Evolutionary conservation across 2,888 invertebrate species (phyloP).

Genomic region (Nephrotoma appendiculata): DNA sequence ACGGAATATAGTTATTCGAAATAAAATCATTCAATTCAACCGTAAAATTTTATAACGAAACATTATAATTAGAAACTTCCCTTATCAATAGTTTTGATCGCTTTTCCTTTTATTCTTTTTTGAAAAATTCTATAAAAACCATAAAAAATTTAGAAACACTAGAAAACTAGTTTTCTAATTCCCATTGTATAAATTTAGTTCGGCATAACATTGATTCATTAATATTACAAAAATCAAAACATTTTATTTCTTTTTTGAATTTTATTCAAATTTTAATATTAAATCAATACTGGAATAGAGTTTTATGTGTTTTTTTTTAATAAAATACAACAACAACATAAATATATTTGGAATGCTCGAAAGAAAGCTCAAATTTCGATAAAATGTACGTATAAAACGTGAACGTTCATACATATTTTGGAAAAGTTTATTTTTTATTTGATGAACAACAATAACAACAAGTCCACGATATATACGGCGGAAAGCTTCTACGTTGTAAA

Average conservation of each 20-base stretch:
- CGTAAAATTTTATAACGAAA: not conserved
- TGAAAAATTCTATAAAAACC: not conserved
- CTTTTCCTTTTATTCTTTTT: not conserved
- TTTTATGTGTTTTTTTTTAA: not conserved
- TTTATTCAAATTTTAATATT: not conserved
- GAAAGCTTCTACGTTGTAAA: not conserved
- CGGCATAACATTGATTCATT: not conserved
- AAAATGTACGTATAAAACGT: not conserved
- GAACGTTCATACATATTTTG: not conserved
- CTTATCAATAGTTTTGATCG: not conserved
- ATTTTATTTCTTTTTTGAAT: not conserved
- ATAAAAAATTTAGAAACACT: not conserved
- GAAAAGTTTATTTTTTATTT: not conserved
- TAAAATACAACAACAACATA: not conserved
- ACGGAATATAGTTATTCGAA: not conserved
- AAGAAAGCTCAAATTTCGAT: not conserved
- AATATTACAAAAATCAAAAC: not conserved
- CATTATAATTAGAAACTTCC: not conserved
- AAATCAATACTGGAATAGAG: not conserved
- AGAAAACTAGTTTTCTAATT: not conserved
- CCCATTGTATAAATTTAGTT: not conserved
- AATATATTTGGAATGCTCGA: not conserved
- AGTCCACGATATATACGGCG: too few relatives aligned
- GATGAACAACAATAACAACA: not conserved
- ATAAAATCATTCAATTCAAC: not conserved